These are phyloP conservation scores for Heliconius nattereri DNA, from an alignment of 1,140 invertebrate species.

Conservation along the genomic window DNA sequence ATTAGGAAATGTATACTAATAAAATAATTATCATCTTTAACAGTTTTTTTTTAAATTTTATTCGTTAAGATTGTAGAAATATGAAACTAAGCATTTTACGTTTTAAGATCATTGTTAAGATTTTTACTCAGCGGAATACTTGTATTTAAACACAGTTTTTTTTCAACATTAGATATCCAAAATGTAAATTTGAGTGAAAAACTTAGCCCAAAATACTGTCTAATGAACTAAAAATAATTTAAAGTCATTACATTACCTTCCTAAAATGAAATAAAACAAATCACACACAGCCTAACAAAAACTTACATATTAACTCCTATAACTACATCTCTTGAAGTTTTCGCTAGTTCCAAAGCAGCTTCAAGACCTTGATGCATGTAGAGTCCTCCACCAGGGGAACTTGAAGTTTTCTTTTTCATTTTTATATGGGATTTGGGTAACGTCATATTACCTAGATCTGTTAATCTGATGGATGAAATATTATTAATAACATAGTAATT, in stretches of 20 bases:
- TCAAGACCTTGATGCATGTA: slow-evolving; percentile 70
- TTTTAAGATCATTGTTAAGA: too few relatives aligned
- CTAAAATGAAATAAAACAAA: too few relatives aligned
- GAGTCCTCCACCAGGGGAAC: slow-evolving; percentile 77
- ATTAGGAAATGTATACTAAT: not conserved
- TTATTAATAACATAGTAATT: not conserved
- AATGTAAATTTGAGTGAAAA: too few relatives aligned
- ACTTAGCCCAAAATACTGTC: too few relatives aligned
- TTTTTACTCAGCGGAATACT: too few relatives aligned
- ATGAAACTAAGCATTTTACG: too few relatives aligned
- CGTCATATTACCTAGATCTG: slow-evolving; percentile 87
- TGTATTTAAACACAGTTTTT: too few relatives aligned
- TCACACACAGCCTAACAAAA: not conserved
- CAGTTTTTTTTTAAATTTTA: too few relatives aligned
- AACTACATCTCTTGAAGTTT: slow-evolving; percentile 40
- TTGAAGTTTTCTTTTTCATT: slow-evolving; percentile 83
- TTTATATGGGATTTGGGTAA: slow-evolving; percentile 71
- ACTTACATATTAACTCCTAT: slow-evolving; percentile 44
- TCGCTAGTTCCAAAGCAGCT: slow-evolving; percentile 37
- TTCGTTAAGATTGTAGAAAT: too few relatives aligned
- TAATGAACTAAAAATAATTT: too few relatives aligned
- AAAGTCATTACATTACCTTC: too few relatives aligned
- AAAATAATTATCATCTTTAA: not conserved
- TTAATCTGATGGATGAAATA: slow-evolving; percentile 79
- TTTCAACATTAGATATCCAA: too few relatives aligned